Conservation (phyloP, 1,140 invertebrate genomes). For the Anastrepha ludens region DNA sequence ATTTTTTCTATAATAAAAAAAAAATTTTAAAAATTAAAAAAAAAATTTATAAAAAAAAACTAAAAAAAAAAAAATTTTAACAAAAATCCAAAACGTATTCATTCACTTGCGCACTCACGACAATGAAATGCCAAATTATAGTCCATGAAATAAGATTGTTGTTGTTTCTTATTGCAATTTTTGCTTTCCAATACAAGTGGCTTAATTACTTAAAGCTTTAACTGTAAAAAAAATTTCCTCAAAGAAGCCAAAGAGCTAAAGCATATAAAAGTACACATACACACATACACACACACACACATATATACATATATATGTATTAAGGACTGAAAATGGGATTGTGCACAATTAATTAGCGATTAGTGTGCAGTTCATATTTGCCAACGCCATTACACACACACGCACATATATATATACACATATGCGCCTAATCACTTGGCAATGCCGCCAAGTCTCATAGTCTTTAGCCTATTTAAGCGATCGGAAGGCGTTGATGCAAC, state of each 20-base stretch:
- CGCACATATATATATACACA: neutral
- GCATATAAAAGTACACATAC: neutral
- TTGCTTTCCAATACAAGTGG: neutral
- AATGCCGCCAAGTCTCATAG: neutral
- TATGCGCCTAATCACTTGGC: neutral
- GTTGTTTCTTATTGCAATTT: neutral
- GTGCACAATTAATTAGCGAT: conserved; percentile 12
- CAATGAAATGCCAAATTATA: conserved; percentile 43
- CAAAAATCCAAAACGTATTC: too few species aligned
- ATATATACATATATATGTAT: too few species aligned
- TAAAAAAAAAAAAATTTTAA: neutral
- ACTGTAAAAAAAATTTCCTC: neutral
- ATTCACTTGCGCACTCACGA: neutral
- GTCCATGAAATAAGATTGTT: neutral
- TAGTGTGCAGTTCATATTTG: neutral
- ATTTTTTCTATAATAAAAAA: neutral
- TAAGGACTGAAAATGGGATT: neutral
- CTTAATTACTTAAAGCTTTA: neutral
- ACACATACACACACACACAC: too few species aligned
- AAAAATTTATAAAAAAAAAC: too few species aligned
- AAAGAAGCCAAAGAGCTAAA: neutral
- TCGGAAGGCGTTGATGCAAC: neutral
- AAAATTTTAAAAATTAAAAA: neutral
- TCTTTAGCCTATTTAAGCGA: conserved; percentile 23
- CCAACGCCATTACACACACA: neutral